Evolutionary conservation across 2,113 vertebrate genomes (phyloP), one percentile per base, ranked within the genome.

Genomic region (Panthera uncia): DNA sequence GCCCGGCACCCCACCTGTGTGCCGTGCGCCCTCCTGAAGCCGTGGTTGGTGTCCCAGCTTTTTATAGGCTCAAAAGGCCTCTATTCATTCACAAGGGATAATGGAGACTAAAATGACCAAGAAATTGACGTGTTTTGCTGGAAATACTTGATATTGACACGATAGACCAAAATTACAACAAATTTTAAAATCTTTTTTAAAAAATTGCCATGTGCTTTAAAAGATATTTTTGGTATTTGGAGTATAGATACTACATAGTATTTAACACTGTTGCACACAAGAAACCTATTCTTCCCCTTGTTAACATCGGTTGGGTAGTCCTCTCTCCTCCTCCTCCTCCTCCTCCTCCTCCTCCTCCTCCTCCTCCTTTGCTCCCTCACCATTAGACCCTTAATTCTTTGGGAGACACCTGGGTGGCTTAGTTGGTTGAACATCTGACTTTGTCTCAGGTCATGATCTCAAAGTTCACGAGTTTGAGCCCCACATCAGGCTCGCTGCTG

Each of bases 1-100:
- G 71, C 71, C 92, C 41, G 69, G 95, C 76, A n/a, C 23, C 61
- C 71, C 61, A 71, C 93, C 85, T 95, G 66, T 57, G 87, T 48
- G 25, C 66, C 11, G 2, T 21, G 7, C 2, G 25, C 86, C 86
- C 74, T 93, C 63, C 93, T 33, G 19, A 73, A 93, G 83, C 38
- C 80, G 57, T 71, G 15, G 78, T 65, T 82, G 90, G 29, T 83
- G 29, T 27, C 76, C 76, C 65, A 65, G 48, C 18, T 48, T 61
- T 89, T 80, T 48, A 79, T 23, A 74, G 93, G 14, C 33, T 90
- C 90, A 79, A 36, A 57, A 55, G 48, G 10, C 76, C 91, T 91
- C 92, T 90, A 7, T 96, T 94, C 76, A 16, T 85, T 84, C 95
- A 55, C 57, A 63, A 23, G 25, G n/a, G 55, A 81, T 50, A 68